A percentile compares a stretch with the other conserved stretches of the same genome.
phyloP scores from a whole-genome alignment of 2,888 invertebrate species.

The Leucoma salicis region DNA sequence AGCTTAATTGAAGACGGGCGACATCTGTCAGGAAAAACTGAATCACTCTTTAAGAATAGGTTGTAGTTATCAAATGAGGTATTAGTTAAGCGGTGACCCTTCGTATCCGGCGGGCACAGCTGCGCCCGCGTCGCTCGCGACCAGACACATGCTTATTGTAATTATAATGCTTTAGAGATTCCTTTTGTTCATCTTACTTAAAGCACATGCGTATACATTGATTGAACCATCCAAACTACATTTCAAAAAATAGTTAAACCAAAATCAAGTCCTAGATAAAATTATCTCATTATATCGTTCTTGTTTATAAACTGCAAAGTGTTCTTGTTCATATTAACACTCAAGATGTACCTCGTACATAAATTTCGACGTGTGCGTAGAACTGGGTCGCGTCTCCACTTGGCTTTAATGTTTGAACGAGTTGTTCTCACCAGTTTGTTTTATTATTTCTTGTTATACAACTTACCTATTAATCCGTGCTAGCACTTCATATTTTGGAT shows the following conservation, averaged over 20 bases:
- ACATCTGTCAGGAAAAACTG: slow-evolving; percentile 78
- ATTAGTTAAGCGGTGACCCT: slow-evolving; percentile 74
- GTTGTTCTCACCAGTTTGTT: slow-evolving; percentile 22
- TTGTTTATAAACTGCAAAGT: slow-evolving; percentile 4
- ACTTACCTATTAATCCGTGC: slow-evolving; percentile 22
- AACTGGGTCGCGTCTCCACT: slow-evolving; percentile 35
- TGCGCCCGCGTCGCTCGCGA: slow-evolving; percentile 54
- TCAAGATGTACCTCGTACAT: slow-evolving; percentile 18
- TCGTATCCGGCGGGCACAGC: slow-evolving; percentile 73
- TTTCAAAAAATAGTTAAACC: background rate
- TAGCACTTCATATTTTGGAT: slow-evolving; percentile 16
- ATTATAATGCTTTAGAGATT: slow-evolving; percentile 56
- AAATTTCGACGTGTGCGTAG: slow-evolving; percentile 30
- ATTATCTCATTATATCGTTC: background rate
- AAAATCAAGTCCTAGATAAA: background rate
- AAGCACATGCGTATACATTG: slow-evolving; percentile 4
- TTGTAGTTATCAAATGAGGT: slow-evolving; percentile 65
- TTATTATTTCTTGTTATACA: slow-evolving; percentile 20
- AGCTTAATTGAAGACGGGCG: slow-evolving; percentile 65
- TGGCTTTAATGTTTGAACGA: slow-evolving; percentile 19
- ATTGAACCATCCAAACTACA: background rate
- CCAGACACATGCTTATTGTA: slow-evolving; percentile 60
- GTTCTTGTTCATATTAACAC: slow-evolving; percentile 9
- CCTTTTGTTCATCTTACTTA: slow-evolving; percentile 38
- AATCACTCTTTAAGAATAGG: slow-evolving; percentile 69